Conservation (phyloP, 1,140 invertebrate species). For the Drosophila nebulosa region DNA sequence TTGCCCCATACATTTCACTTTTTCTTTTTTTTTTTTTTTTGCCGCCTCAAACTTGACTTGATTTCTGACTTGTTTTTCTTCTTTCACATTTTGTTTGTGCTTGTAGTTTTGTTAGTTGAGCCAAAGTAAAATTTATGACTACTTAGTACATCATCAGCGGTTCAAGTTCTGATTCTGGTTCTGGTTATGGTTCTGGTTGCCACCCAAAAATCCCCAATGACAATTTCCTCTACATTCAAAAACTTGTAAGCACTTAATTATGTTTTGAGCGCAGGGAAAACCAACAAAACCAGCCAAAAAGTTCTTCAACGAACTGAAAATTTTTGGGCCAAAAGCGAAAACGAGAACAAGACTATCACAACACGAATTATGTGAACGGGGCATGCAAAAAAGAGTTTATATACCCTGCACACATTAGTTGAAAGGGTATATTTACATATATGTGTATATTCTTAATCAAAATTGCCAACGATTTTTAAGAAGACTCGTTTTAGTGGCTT, state of each 20-base stretch:
- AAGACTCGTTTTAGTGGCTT: too few relatives aligned
- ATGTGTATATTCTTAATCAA: too few relatives aligned
- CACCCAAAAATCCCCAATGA: conserved; percentile 25
- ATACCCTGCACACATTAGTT: too few relatives aligned
- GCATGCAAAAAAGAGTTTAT: conserved; percentile 63
- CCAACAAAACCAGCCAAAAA: conserved; percentile 8
- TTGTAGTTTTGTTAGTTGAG: conserved; percentile 46
- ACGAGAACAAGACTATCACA: conserved; percentile 58
- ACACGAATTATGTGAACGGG: conserved; percentile 67
- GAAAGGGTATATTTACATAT: too few relatives aligned
- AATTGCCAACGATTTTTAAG: too few relatives aligned
- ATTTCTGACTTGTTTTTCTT: conserved; percentile 60
- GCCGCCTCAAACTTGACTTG: conserved; percentile 35
- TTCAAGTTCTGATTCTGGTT: too few relatives aligned
- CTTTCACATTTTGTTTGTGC: conserved; percentile 44
- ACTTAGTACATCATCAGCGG: conserved; percentile 68
- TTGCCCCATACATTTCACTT: conserved; percentile 46
- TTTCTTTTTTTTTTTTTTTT: too few relatives aligned
- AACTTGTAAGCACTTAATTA: conserved; percentile 77
- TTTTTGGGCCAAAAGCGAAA: conserved; percentile 39
- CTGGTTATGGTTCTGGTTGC: too few relatives aligned
- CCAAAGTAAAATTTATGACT: conserved; percentile 77
- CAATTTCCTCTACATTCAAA: conserved; percentile 61
- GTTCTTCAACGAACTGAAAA: conserved; percentile 19
- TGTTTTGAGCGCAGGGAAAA: conserved; percentile 57